These are phyloP conservation scores for Nipponacmea schrenckii DNA, from an alignment of 2,888 invertebrate genomes.

Conservation along the genomic window DNA sequence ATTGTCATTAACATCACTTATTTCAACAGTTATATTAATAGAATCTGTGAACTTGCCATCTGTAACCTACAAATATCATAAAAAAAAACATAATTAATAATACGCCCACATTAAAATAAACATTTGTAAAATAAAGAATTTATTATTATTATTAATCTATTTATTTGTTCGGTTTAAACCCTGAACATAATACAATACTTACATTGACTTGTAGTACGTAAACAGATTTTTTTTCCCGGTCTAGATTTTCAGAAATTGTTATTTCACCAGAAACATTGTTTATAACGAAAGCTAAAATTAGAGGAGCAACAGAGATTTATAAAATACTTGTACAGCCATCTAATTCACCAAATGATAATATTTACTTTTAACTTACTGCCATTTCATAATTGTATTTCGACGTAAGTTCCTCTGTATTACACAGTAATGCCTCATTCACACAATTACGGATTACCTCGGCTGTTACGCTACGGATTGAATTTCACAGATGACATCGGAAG, in stretches of 20 bases:
- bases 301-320: too few species aligned
- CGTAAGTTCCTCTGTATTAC: too few species aligned
- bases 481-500: too few species aligned
- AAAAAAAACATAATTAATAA: not conserved
- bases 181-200: not conserved
- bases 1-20: not conserved
- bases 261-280: not conserved
- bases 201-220: not conserved
- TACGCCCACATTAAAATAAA: too few species aligned
- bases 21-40: not conserved
- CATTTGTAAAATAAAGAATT: too few species aligned
- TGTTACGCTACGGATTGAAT: too few species aligned
- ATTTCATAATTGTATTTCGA: too few species aligned
- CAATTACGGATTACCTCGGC: too few species aligned
- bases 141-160: not conserved
- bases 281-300: not conserved
- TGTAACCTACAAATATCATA: not conserved
- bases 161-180: not conserved
- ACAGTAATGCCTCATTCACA: too few species aligned
- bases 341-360: too few species aligned
- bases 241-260: not conserved
- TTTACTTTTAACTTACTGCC: too few species aligned
- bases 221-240: not conserved
- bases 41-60: not conserved
- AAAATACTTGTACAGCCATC: too few species aligned